Evolutionary conservation across 2,888 invertebrate species (phyloP), one percentile per base, ranked within the genome.

Genomic region (Sphinx pinastri): DNA sequence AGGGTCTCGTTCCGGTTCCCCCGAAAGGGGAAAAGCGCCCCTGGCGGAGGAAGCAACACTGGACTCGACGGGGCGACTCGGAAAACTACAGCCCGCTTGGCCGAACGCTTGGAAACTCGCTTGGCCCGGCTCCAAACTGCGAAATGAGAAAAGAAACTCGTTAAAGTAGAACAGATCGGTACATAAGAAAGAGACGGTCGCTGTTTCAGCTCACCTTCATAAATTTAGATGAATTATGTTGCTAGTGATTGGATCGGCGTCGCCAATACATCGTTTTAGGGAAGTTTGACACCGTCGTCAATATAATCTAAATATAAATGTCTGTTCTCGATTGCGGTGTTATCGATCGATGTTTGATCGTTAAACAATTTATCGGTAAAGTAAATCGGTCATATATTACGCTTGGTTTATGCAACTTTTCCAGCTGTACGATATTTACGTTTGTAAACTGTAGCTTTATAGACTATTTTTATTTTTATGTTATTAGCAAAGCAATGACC

Each of bases 61-160:
- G 89, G 89, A 87, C 92, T 89, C 93, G 90, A 85, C 91, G 90
- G 89, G 85, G 79, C 79, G 87, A 85, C 86, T 92, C 90, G 93
- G 92, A 93, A 94, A 93, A 94, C 94, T 94, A 94, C 92, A 91
- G 91, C 82, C 88, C 85, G 91, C 91, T 84, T 89, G 85, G 81
- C 88, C 88, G 89, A 90, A 91, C 92, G 93, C 91, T 92, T 91
- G 94, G 84, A 94, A 94, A 91, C 90, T 90, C 89, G 88, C 88
- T 94, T 94, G 94, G 94, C 94, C 90, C 92, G 92, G 89, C 90
- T 94, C 94, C 94, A 95, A 94, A 88, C 94, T 93, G 94, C 89
- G 91, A 94, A 93, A 93, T 92, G 93, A 92, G 93, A 93, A 93
- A 94, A 94, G 92, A 93, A 93, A 92, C 84, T 85, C 81, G 88